phyloP scores from a whole-genome alignment of 2,113 vertebrate species.

The Scopus umbretta region DNA sequence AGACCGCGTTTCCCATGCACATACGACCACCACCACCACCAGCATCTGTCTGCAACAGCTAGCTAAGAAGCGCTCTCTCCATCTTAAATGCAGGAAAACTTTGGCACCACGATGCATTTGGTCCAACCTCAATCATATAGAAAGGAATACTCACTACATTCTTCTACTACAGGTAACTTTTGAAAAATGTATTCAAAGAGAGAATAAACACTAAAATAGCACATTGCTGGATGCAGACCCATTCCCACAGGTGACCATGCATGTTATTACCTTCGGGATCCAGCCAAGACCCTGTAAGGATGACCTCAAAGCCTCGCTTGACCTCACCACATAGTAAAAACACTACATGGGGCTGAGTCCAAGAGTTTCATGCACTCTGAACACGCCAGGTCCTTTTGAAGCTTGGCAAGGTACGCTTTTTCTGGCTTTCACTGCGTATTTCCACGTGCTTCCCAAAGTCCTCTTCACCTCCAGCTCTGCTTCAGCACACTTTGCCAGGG shows the following conservation, averaged over 20 bases:
- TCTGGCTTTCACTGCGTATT: not conserved
- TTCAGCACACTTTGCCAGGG: fast-evolving
- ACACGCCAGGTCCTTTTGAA: not conserved
- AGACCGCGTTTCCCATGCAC: fast-evolving
- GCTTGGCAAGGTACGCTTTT: not conserved
- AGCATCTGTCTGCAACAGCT: not conserved
- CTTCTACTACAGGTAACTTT: not conserved
- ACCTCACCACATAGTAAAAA: not conserved
- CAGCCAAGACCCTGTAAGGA: not conserved
- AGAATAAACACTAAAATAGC: not conserved
- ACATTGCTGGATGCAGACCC: not conserved
- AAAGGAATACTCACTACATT: not conserved
- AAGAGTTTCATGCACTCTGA: not conserved
- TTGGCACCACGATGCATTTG: not conserved
- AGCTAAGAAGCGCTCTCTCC: not conserved
- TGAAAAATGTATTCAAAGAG: not conserved
- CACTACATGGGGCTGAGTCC: not conserved
- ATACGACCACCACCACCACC: not conserved
- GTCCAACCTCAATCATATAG: not conserved
- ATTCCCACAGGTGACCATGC: not conserved
- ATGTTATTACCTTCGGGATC: not conserved
- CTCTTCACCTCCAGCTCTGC: not conserved
- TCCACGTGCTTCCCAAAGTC: not conserved
- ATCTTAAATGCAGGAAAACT: not conserved
- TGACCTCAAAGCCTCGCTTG: not conserved